phyloP scores from a whole-genome alignment of 2,113 vertebrate genomes.

The Tylochromis polylepis region DNA sequence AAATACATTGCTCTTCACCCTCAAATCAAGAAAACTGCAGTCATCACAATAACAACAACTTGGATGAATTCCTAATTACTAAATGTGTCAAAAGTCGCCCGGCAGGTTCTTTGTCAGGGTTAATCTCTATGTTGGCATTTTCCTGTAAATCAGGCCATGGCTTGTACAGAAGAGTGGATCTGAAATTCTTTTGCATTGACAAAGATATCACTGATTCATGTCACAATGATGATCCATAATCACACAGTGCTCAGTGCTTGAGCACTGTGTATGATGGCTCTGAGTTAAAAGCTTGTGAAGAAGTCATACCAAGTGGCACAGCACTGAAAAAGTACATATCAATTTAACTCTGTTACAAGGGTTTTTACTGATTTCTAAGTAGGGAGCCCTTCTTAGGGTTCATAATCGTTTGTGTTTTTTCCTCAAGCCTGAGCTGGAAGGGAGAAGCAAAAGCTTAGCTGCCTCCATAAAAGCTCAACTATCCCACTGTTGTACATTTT shows the following conservation, averaged over 20 bases:
- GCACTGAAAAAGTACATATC: background rate
- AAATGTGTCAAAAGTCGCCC: background rate
- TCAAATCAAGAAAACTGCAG: background rate
- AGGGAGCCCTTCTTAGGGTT: background rate
- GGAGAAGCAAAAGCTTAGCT: background rate
- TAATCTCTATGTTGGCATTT: background rate
- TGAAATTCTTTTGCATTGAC: background rate
- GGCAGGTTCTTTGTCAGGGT: background rate
- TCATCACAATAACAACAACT: background rate
- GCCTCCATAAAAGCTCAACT: background rate
- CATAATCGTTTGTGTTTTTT: background rate
- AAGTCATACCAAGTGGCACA: background rate
- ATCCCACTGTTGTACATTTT: background rate
- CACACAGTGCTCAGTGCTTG: no score
- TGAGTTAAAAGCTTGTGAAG: background rate
- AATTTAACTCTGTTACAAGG: fast-evolving
- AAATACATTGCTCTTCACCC: background rate
- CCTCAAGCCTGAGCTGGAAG: background rate
- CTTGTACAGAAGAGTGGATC: background rate
- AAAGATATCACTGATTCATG: background rate
- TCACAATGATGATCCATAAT: background rate
- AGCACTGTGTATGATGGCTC: background rate
- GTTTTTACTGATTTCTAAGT: background rate
- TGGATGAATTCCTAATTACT: background rate
- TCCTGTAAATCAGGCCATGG: background rate